Evolutionary conservation across 2,797 vertebrate genomes (phyloP).

Genomic region (Myoxocephalus aenaeus): DNA sequence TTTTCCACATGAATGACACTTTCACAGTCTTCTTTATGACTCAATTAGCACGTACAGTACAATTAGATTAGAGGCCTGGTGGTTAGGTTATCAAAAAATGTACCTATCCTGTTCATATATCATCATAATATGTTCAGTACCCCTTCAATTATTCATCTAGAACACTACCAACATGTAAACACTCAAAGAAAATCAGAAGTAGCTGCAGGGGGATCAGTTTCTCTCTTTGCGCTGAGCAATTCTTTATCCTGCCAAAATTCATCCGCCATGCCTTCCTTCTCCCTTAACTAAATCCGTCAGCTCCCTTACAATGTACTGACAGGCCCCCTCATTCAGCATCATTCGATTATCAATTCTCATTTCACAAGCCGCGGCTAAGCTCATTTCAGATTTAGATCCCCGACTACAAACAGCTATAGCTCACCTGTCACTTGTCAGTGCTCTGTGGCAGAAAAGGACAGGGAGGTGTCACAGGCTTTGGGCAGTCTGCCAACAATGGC

Average conservation of each 20-base stretch:
- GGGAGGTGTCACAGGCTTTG: constrained; percentile 60
- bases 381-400: constrained; percentile 78
- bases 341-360: constrained; percentile 84
- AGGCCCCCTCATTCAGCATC: constrained; percentile 80
- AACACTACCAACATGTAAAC: constrained; percentile 59
- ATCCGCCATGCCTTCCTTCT: constrained; percentile 78
- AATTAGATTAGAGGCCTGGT: constrained; percentile 1
- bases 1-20: not conserved
- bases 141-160: constrained; percentile 36
- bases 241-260: constrained; percentile 81
- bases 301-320: constrained; percentile 77
- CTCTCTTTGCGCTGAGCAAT: constrained; percentile 66
- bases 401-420: constrained; percentile 73
- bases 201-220: constrained; percentile 68
- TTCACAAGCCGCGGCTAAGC: constrained; percentile 70
- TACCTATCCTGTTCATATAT: constrained; percentile 31
- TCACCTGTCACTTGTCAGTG: constrained; percentile 80
- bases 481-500: constrained; percentile 56
- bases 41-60: not conserved
- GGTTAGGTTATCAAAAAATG: constrained; percentile 26
- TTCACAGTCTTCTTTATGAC: not conserved
- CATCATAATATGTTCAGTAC: constrained; percentile 35
- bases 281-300: constrained; percentile 79
- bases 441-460: constrained; percentile 68
- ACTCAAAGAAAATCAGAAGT: constrained; percentile 70